Evolutionary conservation across 2,888 invertebrate genomes (phyloP).

Genomic region (Cyclophora albipunctata): DNA sequence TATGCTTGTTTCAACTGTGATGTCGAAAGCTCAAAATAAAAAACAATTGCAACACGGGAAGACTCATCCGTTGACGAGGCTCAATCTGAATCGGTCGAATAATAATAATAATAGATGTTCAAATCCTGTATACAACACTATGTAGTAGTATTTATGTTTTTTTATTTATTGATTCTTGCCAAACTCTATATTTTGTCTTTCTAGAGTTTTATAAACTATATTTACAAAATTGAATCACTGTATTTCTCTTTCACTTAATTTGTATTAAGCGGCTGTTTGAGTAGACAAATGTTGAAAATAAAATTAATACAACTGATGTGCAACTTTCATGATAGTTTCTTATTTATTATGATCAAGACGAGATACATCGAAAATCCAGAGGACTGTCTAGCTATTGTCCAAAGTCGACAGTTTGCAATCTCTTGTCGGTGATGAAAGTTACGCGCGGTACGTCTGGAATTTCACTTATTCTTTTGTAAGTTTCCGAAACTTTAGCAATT

Average conservation of each 20-base stretch:
- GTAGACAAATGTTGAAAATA: conserved; percentile 68
- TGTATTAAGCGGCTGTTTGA: conserved; percentile 68
- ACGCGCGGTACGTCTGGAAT: conserved; percentile 65
- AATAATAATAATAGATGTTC: conserved; percentile 77
- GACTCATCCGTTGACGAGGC: conserved; percentile 92
- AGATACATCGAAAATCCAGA: too few relatives aligned
- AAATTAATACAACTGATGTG: conserved; percentile 71
- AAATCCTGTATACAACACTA: conserved; percentile 91
- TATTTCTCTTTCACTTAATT: conserved; percentile 68
- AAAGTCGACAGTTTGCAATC: conserved; percentile 73
- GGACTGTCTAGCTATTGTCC: conserved; percentile 30
- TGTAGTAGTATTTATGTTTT: conserved; percentile 79
- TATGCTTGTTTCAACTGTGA: conserved; percentile 80
- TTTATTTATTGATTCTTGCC: conserved; percentile 75
- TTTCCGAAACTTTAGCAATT: conserved; percentile 36
- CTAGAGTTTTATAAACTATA: conserved; percentile 73
- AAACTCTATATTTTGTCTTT: conserved; percentile 74
- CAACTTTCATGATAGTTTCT: conserved; percentile 58
- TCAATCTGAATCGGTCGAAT: conserved; percentile 85
- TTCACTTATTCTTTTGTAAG: conserved; percentile 51
- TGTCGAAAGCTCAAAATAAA: conserved; percentile 83
- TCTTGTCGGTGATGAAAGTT: conserved; percentile 72
- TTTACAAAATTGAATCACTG: conserved; percentile 72
- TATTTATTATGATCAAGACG: conserved; percentile 17
- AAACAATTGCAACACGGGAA: conserved; percentile 93